Conservation (phyloP, 2,113 vertebrate genomes). For the Pluvianellus socialis region DNA sequence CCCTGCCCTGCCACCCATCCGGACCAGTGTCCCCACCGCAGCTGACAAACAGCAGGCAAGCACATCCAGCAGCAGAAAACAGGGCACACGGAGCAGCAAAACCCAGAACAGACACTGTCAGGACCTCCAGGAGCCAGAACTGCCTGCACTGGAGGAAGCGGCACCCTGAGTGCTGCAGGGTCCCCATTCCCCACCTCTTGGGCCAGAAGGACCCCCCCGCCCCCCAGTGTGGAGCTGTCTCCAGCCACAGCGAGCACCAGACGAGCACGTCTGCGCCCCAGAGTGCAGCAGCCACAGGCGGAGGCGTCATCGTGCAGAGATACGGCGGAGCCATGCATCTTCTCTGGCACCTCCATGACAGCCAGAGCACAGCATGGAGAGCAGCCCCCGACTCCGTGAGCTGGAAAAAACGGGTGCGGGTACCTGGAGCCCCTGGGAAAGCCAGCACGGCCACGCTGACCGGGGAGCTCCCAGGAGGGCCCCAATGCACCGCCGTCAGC, state of each 20-base stretch:
- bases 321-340: accelerated
- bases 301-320: neutral
- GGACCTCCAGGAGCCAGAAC: neutral
- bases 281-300: accelerated
- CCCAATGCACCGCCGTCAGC: neutral
- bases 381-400: neutral
- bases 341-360: neutral
- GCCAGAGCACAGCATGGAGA: accelerated
- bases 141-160: neutral
- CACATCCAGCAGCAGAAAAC: too few species aligned
- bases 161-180: neutral
- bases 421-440: too few species aligned
- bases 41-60: accelerated
- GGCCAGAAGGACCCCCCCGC: neutral
- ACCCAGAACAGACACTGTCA: neutral
- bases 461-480: neutral
- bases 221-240: accelerated
- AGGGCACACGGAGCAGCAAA: neutral
- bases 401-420: accelerated
- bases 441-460: accelerated
- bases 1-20: neutral
- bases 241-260: neutral
- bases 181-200: accelerated
- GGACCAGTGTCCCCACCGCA: accelerated
- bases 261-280: accelerated